These are phyloP conservation scores for Petrocephalus zakoni DNA, from an alignment of 2,113 vertebrate species.

Conservation along the genomic window DNA sequence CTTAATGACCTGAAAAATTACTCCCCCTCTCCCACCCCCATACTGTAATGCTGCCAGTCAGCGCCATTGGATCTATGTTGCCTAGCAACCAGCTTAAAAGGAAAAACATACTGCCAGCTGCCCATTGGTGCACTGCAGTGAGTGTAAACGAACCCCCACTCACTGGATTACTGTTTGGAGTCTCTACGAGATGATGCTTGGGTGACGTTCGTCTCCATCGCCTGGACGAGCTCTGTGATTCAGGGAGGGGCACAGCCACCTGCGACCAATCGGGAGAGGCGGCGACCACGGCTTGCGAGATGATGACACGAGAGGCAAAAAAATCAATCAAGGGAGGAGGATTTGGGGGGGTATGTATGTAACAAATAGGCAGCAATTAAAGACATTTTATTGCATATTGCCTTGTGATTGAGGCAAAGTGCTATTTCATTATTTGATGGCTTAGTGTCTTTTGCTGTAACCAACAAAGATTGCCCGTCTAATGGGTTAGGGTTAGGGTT, in stretches of 20 bases:
- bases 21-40: background rate
- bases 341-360: background rate
- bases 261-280: background rate
- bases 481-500: no score
- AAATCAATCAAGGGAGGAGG: background rate
- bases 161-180: background rate
- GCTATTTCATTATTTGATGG: background rate
- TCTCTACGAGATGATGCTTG: background rate
- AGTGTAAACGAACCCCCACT: background rate
- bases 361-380: background rate
- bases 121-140: background rate
- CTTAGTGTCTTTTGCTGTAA: background rate
- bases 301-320: background rate
- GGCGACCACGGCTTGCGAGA: background rate
- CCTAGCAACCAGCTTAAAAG: slow-evolving; percentile 4
- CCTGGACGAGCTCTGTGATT: background rate
- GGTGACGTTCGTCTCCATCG: background rate
- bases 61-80: background rate
- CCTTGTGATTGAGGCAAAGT: background rate
- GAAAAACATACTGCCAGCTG: background rate
- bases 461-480: background rate
- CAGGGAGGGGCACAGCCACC: background rate
- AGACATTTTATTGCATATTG: background rate
- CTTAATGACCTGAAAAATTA: background rate
- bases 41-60: background rate